Evolutionary conservation across 2,113 vertebrate genomes (phyloP).

Genomic region (Labrus mixtus): DNA sequence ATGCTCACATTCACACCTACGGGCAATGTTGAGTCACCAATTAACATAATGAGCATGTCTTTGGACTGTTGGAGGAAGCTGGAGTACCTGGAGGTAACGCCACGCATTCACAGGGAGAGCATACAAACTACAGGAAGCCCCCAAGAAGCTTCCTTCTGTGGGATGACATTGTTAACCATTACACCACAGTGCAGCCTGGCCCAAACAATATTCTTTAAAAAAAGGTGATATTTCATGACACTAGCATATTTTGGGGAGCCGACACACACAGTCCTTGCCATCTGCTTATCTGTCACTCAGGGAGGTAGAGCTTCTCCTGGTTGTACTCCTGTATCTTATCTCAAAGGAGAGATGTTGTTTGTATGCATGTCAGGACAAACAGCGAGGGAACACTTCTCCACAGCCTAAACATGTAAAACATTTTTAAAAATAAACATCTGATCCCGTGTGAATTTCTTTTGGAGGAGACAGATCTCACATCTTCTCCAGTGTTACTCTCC

Average conservation of each 20-base stretch:
- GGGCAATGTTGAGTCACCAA: too few relatives aligned
- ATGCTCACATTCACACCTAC: too few relatives aligned
- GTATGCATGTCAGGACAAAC: conserved; percentile 23
- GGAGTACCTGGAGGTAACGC: too few relatives aligned
- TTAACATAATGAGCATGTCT: too few relatives aligned
- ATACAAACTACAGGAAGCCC: too few relatives aligned
- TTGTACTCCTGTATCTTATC: conserved; percentile 14
- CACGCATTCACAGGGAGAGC: too few relatives aligned
- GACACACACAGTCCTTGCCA: conserved; percentile 12
- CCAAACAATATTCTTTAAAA: too few relatives aligned
- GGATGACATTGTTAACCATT: too few relatives aligned
- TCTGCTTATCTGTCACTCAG: conserved; percentile 28
- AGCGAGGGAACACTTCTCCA: conserved; percentile 25
- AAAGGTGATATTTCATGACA: neutral
- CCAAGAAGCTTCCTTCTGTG: too few relatives aligned
- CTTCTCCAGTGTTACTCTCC: conserved; percentile 37
- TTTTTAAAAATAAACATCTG: conserved; percentile 7
- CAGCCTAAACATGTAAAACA: conserved; percentile 2
- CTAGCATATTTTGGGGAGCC: conserved; percentile 26
- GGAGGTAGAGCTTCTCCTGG: conserved; percentile 10
- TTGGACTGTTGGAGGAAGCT: too few relatives aligned
- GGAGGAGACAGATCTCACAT: conserved; percentile 41
- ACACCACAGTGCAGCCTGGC: too few relatives aligned
- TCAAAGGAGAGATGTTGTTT: conserved; percentile 11
- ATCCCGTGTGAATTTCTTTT: conserved; percentile 33